Base-by-base conservation (phyloP, 2,888 invertebrate species). In the Zaprionus obscuricornis region DNA sequence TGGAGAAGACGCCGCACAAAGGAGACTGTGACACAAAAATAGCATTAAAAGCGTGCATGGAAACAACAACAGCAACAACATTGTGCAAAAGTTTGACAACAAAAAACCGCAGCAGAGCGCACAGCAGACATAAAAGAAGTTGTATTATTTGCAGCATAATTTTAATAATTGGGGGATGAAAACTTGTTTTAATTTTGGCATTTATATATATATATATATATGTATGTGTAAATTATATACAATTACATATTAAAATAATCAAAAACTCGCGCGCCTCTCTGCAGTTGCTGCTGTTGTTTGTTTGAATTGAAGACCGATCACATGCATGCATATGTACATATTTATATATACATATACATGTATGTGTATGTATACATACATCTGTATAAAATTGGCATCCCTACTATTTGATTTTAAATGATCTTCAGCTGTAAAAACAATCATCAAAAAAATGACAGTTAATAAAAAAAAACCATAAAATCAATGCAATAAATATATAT, bases 131-230 rank as follows among this genome's bases (percentile, higher is more conserved):
- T n/a, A n/a, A n/a, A 40, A 13, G 46, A 66, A 66, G 40, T 67
- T 63, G 37, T 63, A 47, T 57, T 58, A 63, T 45, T 69, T 56
- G 56, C 59, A 47, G 47, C 36, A 74, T 42, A 43, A 54, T 65
- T 65, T 64, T 55, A 55, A 60, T 66, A 69, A 66, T 51, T 60
- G 65, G 57, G 74, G 71, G 71, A 57, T 69, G 71, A 60, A 74
- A 70, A 47, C 47, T 60, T 56, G 45, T 40, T 66, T 63, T 46
- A 45, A 49, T 43, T 57, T 49, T 51, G 13, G 26, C 17, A 27
- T 45, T 50, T 8, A 33, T 8, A 31, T 22, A 46, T 10, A 16
- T 33, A 46, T 16, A 34, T 8, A 34, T 27, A 17, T 29, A 37
- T 13, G 3, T 26, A 13, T 17, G 14, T 13, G 22, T n/a, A n/a